Evolutionary conservation across 2,888 invertebrate species (phyloP), one percentile per base, ranked within the genome.

Genomic region (Dynastes tityus): DNA sequence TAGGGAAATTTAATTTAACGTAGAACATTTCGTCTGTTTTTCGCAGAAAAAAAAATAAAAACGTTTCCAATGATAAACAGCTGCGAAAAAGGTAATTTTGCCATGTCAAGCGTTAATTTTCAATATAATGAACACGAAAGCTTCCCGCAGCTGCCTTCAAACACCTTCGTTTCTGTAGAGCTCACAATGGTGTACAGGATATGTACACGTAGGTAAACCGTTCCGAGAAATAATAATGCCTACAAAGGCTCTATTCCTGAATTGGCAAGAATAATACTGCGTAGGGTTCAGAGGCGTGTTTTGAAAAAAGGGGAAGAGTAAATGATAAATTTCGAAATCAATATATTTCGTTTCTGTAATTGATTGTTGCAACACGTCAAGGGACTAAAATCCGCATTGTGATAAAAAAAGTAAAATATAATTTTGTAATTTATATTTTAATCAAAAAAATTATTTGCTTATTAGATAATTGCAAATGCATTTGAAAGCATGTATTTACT

Each of bases 71-170:
- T 74, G 27, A 74, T 37, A 61, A 74, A 74, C 73, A 61, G 73
- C 73, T 61, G 73, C 61, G 29, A 61, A 61, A 71, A 61, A 74
- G 61, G 73, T 74, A 74, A 74, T 61, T 61, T 74, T 61, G 73
- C 61, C 73, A 74, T 74, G 73, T 74, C 45, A 74, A 61, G 61
- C 73, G 73, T 74, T 74, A 74, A 74, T 74, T 74, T 61, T 74
- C 73, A 63, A 74, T 74, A 74, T 61, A 74, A 74, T 61, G 73
- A 61, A 61, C 49, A 61, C 73, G 73, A 74, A 74, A 74, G 61
- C 63, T 55, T 13, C 55, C 55, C 61, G 58, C 73, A 74, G 73
- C 73, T 74, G 73, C 61, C 61, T 63, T 45, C 73, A 49, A 45
- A 61, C 73, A 74, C 61, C 73, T 74, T 61, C 73, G 68, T 22